A percentile compares a stretch with the other conserved stretches of the same genome.
These are phyloP conservation scores for Astyanax mexicanus DNA, from an alignment of 2,797 vertebrate species.

Conservation along the genomic window DNA sequence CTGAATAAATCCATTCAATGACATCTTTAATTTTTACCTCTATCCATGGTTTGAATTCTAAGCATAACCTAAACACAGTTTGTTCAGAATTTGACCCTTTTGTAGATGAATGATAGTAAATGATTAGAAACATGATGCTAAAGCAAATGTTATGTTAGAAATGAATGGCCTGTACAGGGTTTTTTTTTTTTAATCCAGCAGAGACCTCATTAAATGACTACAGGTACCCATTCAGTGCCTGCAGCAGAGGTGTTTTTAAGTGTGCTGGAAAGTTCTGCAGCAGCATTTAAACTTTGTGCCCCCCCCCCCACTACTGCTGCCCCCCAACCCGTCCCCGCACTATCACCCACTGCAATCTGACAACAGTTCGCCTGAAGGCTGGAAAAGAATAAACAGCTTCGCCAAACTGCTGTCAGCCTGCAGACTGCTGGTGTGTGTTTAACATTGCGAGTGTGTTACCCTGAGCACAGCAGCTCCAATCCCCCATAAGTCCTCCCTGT, in stretches of 20 bases:
- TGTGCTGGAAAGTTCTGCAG: slow-evolving; percentile 11
- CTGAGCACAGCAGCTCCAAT: slow-evolving; percentile 37
- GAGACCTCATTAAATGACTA: neutral
- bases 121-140: too few relatives aligned
- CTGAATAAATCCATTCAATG: too few relatives aligned
- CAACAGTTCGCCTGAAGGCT: slow-evolving; percentile 45
- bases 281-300: slow-evolving; percentile 3
- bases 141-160: neutral
- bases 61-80: too few relatives aligned
- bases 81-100: too few relatives aligned
- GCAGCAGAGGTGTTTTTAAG: neutral
- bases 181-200: neutral
- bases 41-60: too few relatives aligned
- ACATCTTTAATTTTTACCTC: too few relatives aligned
- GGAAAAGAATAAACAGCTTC: slow-evolving; percentile 47
- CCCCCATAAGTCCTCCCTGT: slow-evolving; percentile 39
- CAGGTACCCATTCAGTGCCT: neutral
- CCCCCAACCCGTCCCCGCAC: neutral
- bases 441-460: slow-evolving; percentile 50
- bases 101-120: too few relatives aligned
- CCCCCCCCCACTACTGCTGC: neutral
- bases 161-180: neutral
- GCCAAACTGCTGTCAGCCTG: slow-evolving; percentile 34
- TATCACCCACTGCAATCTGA: slow-evolving; percentile 27
- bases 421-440: slow-evolving; percentile 35